Conservation (phyloP, 2,888 invertebrate genomes). For the Clepsis dumicolana region DNA sequence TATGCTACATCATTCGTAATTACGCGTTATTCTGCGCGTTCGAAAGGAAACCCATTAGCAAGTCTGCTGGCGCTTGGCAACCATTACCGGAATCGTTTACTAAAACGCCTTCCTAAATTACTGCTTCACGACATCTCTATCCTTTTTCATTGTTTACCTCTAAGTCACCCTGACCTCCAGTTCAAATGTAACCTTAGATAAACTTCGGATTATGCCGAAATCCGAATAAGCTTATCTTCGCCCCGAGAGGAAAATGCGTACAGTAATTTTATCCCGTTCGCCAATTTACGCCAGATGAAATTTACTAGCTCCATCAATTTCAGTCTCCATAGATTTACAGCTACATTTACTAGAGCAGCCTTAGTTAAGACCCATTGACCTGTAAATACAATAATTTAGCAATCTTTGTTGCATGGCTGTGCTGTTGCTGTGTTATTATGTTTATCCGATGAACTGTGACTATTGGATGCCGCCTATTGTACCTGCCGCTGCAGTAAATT, state of each 20-base stretch:
- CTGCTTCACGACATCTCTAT: slow-evolving; percentile 11
- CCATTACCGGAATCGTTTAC: slow-evolving; percentile 26
- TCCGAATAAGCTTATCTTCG: slow-evolving; percentile 23
- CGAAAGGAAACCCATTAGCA: slow-evolving; percentile 23
- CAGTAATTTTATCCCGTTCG: slow-evolving; percentile 37
- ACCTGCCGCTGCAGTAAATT: slow-evolving; percentile 25
- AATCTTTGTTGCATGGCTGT: slow-evolving; percentile 27
- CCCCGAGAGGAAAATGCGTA: slow-evolving; percentile 18
- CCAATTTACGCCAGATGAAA: slow-evolving; percentile 34
- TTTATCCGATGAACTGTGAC: slow-evolving; percentile 41
- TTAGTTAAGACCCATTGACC: slow-evolving; percentile 15
- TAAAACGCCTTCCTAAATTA: slow-evolving; percentile 19
- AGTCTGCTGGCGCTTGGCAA: slow-evolving; percentile 20
- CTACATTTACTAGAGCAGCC: background rate
- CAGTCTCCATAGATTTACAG: slow-evolving; percentile 21
- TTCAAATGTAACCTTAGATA: slow-evolving; percentile 29
- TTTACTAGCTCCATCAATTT: slow-evolving; percentile 34
- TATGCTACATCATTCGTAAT: slow-evolving; percentile 16
- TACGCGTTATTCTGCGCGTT: slow-evolving; percentile 12
- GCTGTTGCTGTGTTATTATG: slow-evolving; percentile 27
- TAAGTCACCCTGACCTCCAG: slow-evolving; percentile 24
- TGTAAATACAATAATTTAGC: slow-evolving; percentile 21
- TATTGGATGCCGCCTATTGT: slow-evolving; percentile 29
- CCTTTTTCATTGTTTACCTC: slow-evolving; percentile 14
- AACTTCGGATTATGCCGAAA: slow-evolving; percentile 28